Conservation (phyloP, 2,797 vertebrate species). For the Argyrosomus regius region DNA sequence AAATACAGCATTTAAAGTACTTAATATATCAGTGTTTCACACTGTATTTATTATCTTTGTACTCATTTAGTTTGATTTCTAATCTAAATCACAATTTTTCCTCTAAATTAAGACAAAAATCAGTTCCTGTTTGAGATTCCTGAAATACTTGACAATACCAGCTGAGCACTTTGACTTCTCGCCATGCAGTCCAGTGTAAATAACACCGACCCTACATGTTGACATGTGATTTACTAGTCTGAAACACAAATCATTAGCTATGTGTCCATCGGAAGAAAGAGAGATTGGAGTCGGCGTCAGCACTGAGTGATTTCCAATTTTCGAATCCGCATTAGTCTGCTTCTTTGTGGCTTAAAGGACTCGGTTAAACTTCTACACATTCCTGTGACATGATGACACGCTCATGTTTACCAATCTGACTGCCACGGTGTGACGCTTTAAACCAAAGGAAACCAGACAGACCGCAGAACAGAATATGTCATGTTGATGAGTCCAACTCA, state of each 20-base stretch:
- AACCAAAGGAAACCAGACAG: conserved; percentile 2
- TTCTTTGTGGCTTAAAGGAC: background rate
- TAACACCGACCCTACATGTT: background rate
- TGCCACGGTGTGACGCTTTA: background rate
- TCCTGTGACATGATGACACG: background rate
- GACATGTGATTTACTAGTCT: background rate
- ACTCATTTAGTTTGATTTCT: background rate
- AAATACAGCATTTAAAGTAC: background rate
- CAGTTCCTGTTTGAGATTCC: background rate
- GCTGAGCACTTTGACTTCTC: background rate
- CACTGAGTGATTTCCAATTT: background rate
- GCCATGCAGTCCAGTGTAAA: background rate
- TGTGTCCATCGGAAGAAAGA: background rate
- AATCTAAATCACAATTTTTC: background rate
- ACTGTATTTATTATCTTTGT: background rate
- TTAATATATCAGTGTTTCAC: background rate
- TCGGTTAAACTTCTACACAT: background rate
- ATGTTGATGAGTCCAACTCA: background rate
- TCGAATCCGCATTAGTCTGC: background rate
- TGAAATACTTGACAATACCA: background rate
- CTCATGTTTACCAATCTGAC: conserved; percentile 12
- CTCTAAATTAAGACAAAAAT: background rate
- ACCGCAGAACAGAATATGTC: background rate
- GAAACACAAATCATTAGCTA: background rate
- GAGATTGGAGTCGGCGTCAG: background rate